A percentile compares a stretch with the other conserved stretches of the same genome.
phyloP scores from a whole-genome alignment of 2,113 vertebrate species.

The Neopipo cinnamomea region DNA sequence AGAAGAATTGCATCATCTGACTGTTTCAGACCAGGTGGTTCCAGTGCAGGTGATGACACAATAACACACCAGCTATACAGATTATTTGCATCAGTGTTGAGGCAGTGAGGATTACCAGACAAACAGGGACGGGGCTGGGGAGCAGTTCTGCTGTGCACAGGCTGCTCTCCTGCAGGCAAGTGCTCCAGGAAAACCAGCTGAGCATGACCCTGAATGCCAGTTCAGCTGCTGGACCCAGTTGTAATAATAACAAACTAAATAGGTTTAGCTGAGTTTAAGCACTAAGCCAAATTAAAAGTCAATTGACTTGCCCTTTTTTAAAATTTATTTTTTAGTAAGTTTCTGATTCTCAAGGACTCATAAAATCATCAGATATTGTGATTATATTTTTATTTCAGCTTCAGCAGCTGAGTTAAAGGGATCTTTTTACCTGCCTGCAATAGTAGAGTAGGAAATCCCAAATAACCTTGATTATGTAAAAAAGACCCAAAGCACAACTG shows the following conservation, averaged over 20 bases:
- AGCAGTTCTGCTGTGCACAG: neutral
- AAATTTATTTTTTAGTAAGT: neutral
- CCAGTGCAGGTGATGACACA: neutral
- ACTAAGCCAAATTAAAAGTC: neutral
- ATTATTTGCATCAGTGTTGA: neutral
- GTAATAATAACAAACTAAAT: neutral
- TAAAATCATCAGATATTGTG: neutral
- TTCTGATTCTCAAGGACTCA: neutral
- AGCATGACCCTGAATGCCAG: fast-evolving
- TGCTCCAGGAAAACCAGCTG: neutral
- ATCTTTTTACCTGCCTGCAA: neutral
- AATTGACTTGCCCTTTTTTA: neutral
- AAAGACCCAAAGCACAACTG: neutral
- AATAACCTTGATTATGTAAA: neutral
- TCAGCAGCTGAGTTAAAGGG: neutral
- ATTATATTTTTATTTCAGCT: neutral
- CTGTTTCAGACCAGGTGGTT: neutral
- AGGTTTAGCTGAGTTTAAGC: neutral
- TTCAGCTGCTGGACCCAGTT: neutral
- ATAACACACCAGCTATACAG: neutral
- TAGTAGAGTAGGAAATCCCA: neutral
- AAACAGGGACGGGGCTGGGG: neutral
- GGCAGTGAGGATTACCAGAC: too few relatives aligned
- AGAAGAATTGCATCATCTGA: neutral
- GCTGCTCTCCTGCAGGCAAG: neutral